Percentiles rank a stretch among this genome's conserved stretches.
Evolutionary conservation across 2,888 invertebrate genomes (phyloP).

Genomic region (Agelastica alni): DNA sequence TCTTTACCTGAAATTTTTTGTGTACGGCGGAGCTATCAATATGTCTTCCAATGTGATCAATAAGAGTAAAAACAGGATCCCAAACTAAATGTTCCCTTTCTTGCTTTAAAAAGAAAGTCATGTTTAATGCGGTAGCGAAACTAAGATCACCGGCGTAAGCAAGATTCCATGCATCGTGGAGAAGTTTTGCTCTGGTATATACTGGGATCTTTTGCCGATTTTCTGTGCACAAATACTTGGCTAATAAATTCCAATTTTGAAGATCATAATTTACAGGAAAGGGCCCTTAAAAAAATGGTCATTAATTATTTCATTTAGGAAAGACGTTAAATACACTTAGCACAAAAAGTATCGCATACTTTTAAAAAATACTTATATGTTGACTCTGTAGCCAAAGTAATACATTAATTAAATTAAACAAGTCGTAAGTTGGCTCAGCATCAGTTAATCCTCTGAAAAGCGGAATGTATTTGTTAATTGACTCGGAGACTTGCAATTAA

Average conservation of each 20-base stretch:
- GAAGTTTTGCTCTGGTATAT: slow-evolving; percentile 72
- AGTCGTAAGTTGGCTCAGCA: too few relatives aligned
- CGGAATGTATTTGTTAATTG: too few relatives aligned
- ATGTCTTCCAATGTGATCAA: slow-evolving; percentile 78
- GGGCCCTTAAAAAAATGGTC: slow-evolving; percentile 61
- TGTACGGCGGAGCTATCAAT: slow-evolving; percentile 69
- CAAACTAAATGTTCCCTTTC: slow-evolving; percentile 78
- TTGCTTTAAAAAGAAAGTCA: slow-evolving; percentile 75
- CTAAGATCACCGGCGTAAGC: slow-evolving; percentile 74
- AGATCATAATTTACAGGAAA: slow-evolving; percentile 83
- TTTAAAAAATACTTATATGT: too few relatives aligned
- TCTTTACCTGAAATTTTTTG: slow-evolving; percentile 76
- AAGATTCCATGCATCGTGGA: slow-evolving; percentile 79
- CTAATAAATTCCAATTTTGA: slow-evolving; percentile 76
- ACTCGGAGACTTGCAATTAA: too few relatives aligned
- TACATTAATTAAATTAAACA: too few relatives aligned
- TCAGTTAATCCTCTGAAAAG: too few relatives aligned
- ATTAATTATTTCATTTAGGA: too few relatives aligned
- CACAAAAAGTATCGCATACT: too few relatives aligned
- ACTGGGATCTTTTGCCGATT: slow-evolving; percentile 66
- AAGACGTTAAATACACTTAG: too few relatives aligned
- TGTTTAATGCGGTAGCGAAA: slow-evolving; percentile 75
- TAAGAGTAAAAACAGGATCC: slow-evolving; percentile 82
- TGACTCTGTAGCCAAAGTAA: too few relatives aligned
- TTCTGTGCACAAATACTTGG: slow-evolving; percentile 65